Base-by-base conservation (phyloP, 1,140 invertebrate species). In the Tetragnatha versicolor region DNA sequence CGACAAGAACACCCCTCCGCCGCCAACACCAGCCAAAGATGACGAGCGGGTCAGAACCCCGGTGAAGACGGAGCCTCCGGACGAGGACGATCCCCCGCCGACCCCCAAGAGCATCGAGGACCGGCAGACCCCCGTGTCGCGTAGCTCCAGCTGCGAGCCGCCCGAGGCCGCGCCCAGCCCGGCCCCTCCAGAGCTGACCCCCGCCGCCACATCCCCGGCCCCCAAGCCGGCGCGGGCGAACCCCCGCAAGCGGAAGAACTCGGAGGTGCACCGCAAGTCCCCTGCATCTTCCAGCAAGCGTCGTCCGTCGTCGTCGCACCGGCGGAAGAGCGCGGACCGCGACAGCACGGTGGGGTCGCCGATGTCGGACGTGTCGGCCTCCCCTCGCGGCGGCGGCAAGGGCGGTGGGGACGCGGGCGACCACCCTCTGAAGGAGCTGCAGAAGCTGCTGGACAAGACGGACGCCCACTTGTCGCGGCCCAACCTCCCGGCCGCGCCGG, bases 381-480 rank as follows among this genome's bases (percentile, higher is more conserved):
- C 76, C 3, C 65, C 76, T 10, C 53, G 49, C 31, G 63, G 49
- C 6, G 51, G 53, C 33, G 4, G 35, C 17, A 45, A 65, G 14
- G 20, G 22, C 17, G 78, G 55, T 20, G 39, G 58, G 3, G 66
- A 66, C 9, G 63, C 69, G 2, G 65, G 49, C 17, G 73, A 81
- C 35, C 72, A 87, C 80, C 96, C 96, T 22, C 85, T 98, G 79
- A 94, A 95, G 12, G 95, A 95, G 7, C 86, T 98, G 51, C 95
- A 98, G 83, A 97, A 97, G 85, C 89, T 98, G 12, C 95, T 96
- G 86, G 95, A 97, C 85, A 97, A 96, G 87, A 95, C 94, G 81
- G 93, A 96, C 86, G 94, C 91, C 49, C 90, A 90, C 83, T 49
- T 75, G 25, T 80, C 68, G 14, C 20, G 82, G 80, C 5, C 72